Evolutionary conservation across 2,113 vertebrate species (phyloP), one percentile per base, ranked within the genome.

Genomic region (Zosterops japonicus): DNA sequence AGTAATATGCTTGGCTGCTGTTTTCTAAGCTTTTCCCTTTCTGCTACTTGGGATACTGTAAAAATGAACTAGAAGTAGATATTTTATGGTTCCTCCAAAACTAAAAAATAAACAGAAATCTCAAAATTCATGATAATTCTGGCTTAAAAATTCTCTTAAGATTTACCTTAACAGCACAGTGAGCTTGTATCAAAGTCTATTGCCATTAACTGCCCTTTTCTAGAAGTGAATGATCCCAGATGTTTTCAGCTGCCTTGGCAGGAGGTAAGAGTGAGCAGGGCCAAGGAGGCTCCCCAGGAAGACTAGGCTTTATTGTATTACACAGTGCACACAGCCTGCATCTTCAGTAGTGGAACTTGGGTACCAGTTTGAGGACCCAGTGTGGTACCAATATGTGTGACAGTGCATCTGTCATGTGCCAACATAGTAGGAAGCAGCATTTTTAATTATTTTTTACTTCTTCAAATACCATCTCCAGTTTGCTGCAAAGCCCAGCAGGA

Each of bases 241-340:
- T 77, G 52, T 83, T 71, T 90, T 49, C n/a, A 42, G 31, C 36
- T 56, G 15, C 65, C 39, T 94, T 70, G 55, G 57, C 55, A 98
- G 98, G 97, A 75, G 80, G 74, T 19, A 97, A 96, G 91, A 97
- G 98, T 8, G 96, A 98, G 22, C 56, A 42, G 27, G 97, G 98
- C 7, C 87, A 80, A 61, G 93, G 93, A 86, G 97, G 98, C 41
- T 97, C 57, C n/a, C 79, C 74, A 24, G 93, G 97, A 52, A 93
- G 97, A 95, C 61, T 36, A 25, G 98, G 97, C 7, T 52, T 91
- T 28, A 68, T 22, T 97, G 98, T 98, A 93, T 29, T n/a, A 55
- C 16, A 29, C 8, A 76, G 11, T 39, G 63, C 31, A 29, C 28
- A 44, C 31, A 20, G 65, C 24, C 39, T 12, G 1, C 14, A 71